Evolutionary conservation across 2,113 vertebrate genomes (phyloP), one percentile per base, ranked within the genome.

Genomic region (Picathartes gymnocephalus): DNA sequence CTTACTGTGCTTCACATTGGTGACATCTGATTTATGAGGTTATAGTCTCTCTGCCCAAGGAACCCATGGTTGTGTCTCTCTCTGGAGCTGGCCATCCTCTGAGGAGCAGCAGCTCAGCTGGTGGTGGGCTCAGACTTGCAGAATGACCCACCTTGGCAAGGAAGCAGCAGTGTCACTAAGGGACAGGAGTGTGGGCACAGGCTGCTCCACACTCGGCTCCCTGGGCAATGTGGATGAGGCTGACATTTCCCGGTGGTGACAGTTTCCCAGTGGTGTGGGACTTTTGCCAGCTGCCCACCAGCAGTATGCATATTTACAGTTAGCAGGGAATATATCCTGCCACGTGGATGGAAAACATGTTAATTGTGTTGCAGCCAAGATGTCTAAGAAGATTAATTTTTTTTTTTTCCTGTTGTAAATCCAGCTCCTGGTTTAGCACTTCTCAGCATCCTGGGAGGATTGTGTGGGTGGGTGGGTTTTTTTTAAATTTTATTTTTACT

Each of bases 331-430:
- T 65, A 74, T 82, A 60, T 88, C 89, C 89, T 92, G 83, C 89
- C 89, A 69, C 2, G 11, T 73, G 91, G 86, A 88, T 83, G 76
- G 25, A 65, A 92, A 93, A 83, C 93, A 84, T 84, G 68, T 80
- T 88, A 92, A 95, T 86, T 83, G 54, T 91, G 68, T 82, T 73
- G 76, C 86, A 86, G 93, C 91, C 91, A 93, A 83, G 71, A 95
- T 92, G 80, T 86, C 93, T 90, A 86, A 92, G 68, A 86, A 90
- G 89, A 91, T 91, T 72, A 90, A 92, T 35, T 56, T 57, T 84
- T 39, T 85, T 74, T 68, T 60, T 7, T 1, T 8, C 39, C 58
- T 72, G 54, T 77, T 91, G 72, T 72, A 93, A 93, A 91, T 91
- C 83, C 80, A 81, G 68, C 72, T 92, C 80, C 83, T 62, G 21